These are phyloP conservation scores for Drosophila novamexicana DNA, from an alignment of 1,140 invertebrate species.

Conservation along the genomic window DNA sequence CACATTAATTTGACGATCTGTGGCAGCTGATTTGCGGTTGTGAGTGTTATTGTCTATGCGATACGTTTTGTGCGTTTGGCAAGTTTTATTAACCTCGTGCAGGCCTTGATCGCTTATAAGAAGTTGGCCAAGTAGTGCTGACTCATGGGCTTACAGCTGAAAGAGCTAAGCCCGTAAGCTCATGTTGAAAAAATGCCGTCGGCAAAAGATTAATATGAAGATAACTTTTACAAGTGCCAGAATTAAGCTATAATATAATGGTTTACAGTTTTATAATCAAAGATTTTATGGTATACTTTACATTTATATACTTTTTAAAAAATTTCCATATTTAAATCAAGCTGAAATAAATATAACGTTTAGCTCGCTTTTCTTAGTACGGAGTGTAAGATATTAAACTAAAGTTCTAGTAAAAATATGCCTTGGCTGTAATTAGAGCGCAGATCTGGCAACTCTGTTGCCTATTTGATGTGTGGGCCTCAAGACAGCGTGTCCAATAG, in stretches of 20 bases:
- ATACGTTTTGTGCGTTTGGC: constrained; percentile 36
- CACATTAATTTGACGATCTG: constrained; percentile 33
- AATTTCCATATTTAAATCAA: neutral
- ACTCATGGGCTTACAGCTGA: constrained; percentile 33
- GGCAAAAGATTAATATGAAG: constrained; percentile 5
- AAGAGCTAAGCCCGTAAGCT: neutral
- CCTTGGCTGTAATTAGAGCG: neutral
- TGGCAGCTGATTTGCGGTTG: constrained; percentile 29
- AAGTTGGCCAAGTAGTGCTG: constrained; percentile 39
- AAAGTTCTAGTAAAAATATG: too few species aligned
- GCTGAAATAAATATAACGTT: too few species aligned
- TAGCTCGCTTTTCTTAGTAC: too few species aligned
- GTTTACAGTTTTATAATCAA: too few species aligned
- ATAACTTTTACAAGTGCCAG: neutral
- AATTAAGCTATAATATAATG: neutral
- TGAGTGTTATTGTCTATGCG: constrained; percentile 22
- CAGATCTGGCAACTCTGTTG: neutral
- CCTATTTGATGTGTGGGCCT: neutral
- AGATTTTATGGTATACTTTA: neutral
- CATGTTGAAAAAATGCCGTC: constrained; percentile 27
- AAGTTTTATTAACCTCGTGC: constrained; percentile 25
- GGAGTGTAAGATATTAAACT: too few species aligned
- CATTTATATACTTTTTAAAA: neutral
- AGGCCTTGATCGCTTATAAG: constrained; percentile 30
- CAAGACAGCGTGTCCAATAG: constrained; percentile 13